Evolutionary conservation across 1,140 invertebrate species (phyloP), one percentile per base, ranked within the genome.

Genomic region (Megalopta genalis): DNA sequence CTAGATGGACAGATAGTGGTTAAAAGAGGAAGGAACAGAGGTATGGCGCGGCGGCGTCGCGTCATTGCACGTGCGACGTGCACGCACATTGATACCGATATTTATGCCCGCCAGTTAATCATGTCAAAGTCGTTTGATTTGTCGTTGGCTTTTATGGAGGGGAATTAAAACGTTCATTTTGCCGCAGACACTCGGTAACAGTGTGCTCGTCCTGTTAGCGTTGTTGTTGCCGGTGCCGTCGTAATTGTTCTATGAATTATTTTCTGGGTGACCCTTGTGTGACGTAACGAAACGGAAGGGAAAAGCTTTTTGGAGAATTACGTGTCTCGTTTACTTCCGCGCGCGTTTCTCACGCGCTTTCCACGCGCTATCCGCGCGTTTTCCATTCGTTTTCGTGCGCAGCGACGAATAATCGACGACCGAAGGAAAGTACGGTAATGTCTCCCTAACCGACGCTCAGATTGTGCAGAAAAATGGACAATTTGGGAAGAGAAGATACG

Each of bases 101-200:
- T 92, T 93, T 92, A 92, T 92, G 91, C 87, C 85, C 88, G 89
- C 88, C 91, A 93, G 90, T 93, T 92, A 92, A 92, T 93, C 92
- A 93, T 91, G 92, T 92, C 92, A 91, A 89, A 90, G 88, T 90
- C 88, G 89, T 92, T 92, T 93, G 92, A 93, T 93, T 93, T 93
- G 92, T 93, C 90, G 91, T 91, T 91, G 91, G 91, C 91, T 92
- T 93, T 92, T 92, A 92, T 92, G 89, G 90, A 91, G 90, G 91
- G 90, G 90, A 92, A 93, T 93, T 93, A 93, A 93, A 93, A 92
- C 92, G 91, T 93, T 93, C 90, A 92, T 92, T 91, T 93, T 89
- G 90, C 92, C 91, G 88, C 91, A 92, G 91, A 93, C 91, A 92
- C 90, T 91, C 89, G 87, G 87, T 88, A 93, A 92, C 90, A 91